phyloP scores from a whole-genome alignment of 2,113 vertebrate species.

The Poeciliopsis turrubarensis region DNA sequence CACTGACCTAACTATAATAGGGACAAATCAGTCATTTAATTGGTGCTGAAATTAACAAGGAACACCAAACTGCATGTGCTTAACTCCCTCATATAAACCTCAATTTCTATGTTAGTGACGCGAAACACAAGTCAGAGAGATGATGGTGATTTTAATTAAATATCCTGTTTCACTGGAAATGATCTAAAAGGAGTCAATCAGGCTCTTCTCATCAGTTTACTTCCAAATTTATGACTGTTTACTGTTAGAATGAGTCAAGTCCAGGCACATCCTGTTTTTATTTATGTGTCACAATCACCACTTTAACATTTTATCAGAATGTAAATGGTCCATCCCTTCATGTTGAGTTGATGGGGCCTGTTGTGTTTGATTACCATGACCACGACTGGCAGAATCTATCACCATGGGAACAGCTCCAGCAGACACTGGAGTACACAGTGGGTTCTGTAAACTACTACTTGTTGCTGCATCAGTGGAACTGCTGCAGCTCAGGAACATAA shows the following conservation, averaged over 20 bases:
- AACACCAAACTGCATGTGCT: neutral
- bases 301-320: no score
- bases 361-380: conserved; percentile 11
- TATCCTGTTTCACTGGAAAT: conserved; percentile 15
- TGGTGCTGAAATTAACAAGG: neutral
- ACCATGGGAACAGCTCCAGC: conserved; percentile 1
- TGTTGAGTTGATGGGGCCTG: neutral
- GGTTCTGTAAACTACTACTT: neutral
- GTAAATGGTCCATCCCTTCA: no score
- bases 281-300: no score
- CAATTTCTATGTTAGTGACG: conserved; percentile 10
- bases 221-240: neutral
- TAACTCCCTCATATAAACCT: neutral
- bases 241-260: neutral
- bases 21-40: neutral
- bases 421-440: neutral
- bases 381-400: neutral
- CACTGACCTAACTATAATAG: neutral
- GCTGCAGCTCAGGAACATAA: neutral
- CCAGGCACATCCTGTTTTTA: no score
- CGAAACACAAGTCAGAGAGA: conserved; percentile 9
- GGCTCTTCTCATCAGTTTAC: neutral
- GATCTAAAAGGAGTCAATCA: neutral
- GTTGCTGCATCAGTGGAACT: neutral
- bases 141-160: neutral